A percentile compares a stretch with the other conserved stretches of the same genome.
phyloP scores from a whole-genome alignment of 2,888 invertebrate species.

The Heteromyza rotundicornis region DNA sequence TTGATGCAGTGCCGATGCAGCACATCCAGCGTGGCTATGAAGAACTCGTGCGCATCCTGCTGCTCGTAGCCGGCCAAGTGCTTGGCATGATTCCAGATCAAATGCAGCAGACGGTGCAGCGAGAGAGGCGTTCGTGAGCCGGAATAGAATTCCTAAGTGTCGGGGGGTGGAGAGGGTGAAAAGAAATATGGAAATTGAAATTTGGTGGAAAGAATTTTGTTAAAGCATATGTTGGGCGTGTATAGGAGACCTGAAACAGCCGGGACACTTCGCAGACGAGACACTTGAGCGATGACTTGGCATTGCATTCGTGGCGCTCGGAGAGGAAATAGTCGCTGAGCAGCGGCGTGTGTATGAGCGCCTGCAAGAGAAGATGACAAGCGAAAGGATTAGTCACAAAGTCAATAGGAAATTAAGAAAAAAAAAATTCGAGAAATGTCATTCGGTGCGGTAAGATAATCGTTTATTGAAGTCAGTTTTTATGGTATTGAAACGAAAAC shows the following conservation, averaged over 20 bases:
- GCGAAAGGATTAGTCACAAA: constrained; percentile 2
- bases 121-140: constrained; percentile 88
- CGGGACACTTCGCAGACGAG: constrained; percentile 95
- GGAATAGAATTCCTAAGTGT: constrained; percentile 89
- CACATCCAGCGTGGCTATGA: constrained; percentile 93
- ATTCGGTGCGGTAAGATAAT: too few species aligned
- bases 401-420: too few species aligned
- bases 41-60: constrained; percentile 99
- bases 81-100: constrained; percentile 96
- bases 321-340: constrained; percentile 94
- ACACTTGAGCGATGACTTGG: constrained; percentile 74
- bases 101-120: constrained; percentile 85
- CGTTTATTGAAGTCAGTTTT: too few species aligned
- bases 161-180: not conserved
- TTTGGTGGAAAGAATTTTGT: too few species aligned
- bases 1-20: constrained; percentile 82
- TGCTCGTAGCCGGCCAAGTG: constrained; percentile 96
- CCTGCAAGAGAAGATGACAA: constrained; percentile 65
- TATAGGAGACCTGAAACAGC: constrained; percentile 95
- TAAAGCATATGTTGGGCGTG: too few species aligned
- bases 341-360: constrained; percentile 92
- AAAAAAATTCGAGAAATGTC: too few species aligned
- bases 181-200: too few species aligned
- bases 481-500: too few species aligned
- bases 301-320: constrained; percentile 84